These are phyloP conservation scores for Speoplatyrhinus poulsoni DNA, from an alignment of 2,113 vertebrate genomes.

Conservation along the genomic window DNA sequence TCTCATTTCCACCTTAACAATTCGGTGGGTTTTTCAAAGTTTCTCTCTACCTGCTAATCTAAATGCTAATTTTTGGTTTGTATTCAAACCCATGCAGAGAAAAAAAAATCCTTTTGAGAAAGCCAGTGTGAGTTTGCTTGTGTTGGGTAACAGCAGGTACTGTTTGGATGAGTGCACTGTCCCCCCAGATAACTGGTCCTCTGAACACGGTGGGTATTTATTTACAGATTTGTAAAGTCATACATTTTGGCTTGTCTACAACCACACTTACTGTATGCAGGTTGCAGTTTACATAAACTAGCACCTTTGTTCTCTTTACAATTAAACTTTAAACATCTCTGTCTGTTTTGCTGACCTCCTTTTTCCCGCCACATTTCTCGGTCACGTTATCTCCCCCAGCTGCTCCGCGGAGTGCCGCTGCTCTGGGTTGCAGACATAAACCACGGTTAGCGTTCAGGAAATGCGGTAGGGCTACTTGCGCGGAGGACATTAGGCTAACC, in stretches of 20 bases:
- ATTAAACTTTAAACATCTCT: constrained; percentile 16
- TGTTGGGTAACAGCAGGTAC: constrained; percentile 47
- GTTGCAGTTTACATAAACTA: constrained; percentile 38
- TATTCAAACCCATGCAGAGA: constrained; percentile 35
- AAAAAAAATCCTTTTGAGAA: constrained; percentile 36
- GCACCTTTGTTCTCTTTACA: constrained; percentile 23
- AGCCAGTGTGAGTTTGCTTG: constrained; percentile 6
- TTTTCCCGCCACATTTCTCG: neutral
- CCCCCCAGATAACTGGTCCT: constrained; percentile 47
- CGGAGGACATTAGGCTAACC: neutral
- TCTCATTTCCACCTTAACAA: constrained; percentile 40
- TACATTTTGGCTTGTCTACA: constrained; percentile 38
- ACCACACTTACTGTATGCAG: constrained; percentile 16
- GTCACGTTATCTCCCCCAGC: constrained; percentile 12
- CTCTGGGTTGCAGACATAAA: constrained; percentile 35
- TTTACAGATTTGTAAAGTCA: constrained; percentile 16
- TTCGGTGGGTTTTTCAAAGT: constrained; percentile 41
- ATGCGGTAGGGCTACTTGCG: neutral
- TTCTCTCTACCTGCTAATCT: constrained; percentile 59
- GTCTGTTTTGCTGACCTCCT: constrained; percentile 21
- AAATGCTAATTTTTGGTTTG: constrained; percentile 64
- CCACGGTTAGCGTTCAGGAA: constrained; percentile 3
- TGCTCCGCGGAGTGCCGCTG: constrained; percentile 10
- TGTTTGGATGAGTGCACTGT: constrained; percentile 48
- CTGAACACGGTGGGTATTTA: constrained; percentile 33